Conservation (phyloP, 2,797 vertebrate species). For the Takifugu rubripes region DNA sequence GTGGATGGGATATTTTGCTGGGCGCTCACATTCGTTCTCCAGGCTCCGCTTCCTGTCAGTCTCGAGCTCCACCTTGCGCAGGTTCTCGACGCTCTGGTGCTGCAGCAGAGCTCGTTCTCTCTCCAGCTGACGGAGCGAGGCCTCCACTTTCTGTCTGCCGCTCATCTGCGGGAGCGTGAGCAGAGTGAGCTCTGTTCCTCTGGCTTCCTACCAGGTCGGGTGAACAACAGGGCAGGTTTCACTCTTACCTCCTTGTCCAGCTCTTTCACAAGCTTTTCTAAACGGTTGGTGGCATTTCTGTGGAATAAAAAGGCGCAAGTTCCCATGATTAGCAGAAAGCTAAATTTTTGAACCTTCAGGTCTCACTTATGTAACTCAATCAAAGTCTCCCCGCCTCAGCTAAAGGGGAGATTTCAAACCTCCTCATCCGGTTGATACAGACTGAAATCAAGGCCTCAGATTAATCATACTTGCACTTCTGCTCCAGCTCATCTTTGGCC, state of each 20-base stretch:
- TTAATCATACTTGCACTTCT: constrained; percentile 86
- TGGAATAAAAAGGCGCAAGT: not conserved
- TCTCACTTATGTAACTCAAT: no score
- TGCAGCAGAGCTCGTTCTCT: constrained; percentile 91
- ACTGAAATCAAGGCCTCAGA: not conserved
- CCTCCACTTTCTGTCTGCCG: constrained; percentile 85
- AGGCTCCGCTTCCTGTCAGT: constrained; percentile 87
- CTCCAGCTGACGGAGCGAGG: constrained; percentile 86
- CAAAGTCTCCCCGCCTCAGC: no score
- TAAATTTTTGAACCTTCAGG: no score
- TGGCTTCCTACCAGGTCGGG: not conserved
- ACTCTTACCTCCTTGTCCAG: constrained; percentile 88
- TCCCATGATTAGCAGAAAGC: no score
- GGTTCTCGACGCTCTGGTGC: constrained; percentile 88
- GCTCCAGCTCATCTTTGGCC: constrained; percentile 92
- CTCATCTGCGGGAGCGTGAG: constrained; percentile 76
- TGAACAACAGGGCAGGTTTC: not conserved
- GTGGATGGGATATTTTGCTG: not conserved
- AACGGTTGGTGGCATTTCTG: constrained; percentile 84
- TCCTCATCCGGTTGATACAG: not conserved
- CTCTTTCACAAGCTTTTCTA: constrained; percentile 94
- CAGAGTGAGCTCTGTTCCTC: no score
- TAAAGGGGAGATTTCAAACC: no score
- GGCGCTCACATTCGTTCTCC: constrained; percentile 86
- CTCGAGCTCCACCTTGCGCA: constrained; percentile 89